Base-by-base conservation (phyloP, 2,888 invertebrate species). In the Lathronympha strigana region DNA sequence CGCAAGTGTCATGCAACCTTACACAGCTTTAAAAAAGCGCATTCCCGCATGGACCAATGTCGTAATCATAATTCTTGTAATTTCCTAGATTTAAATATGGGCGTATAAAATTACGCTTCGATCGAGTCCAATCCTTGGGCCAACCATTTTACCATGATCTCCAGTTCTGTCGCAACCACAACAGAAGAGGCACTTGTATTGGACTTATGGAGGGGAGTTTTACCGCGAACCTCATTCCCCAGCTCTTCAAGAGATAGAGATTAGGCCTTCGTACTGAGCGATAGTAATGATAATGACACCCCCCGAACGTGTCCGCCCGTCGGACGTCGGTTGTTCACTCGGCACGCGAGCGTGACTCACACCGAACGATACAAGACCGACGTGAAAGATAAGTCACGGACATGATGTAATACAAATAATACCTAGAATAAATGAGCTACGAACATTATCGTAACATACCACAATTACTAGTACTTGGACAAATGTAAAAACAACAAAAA, bases 351-450 rank as follows among this genome's bases (percentile, higher is more conserved):
- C 8, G 17, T 57, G 43, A 45, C 31, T 57, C 57, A 45, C n/a
- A 5, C 11, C 33, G 13, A 21, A 51, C 33, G 25, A 51, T 33
- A 21, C 25, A 43, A 45, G 57, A 57, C 57, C 57, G 31, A 31
- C 43, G 43, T 31, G 43, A 28, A 28, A 45, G 57, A 45, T 57
- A 57, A 57, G 43, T 45, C 57, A 57, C 57, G 43, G 57, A 31
- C n/a, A 31, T 57, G 45, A 57, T 45, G 57, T 57, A 57, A 57
- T 57, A n/a, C 45, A n/a, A 47, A 17, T 47, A 47, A 47, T 47
- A 47, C 47, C n/a, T 47, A 53, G 8, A 49, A 43, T 38, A 51
- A 50, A 51, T 43, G 17, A 43, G 13, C 43, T 19, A 5, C 45
- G 21, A 21, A 19, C 43, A 45, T 55, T 55, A 40, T 25, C 36